A percentile compares a stretch with the other conserved stretches of the same genome.
phyloP scores from a whole-genome alignment of 1,140 invertebrate species.

The Halyomorpha halys region DNA sequence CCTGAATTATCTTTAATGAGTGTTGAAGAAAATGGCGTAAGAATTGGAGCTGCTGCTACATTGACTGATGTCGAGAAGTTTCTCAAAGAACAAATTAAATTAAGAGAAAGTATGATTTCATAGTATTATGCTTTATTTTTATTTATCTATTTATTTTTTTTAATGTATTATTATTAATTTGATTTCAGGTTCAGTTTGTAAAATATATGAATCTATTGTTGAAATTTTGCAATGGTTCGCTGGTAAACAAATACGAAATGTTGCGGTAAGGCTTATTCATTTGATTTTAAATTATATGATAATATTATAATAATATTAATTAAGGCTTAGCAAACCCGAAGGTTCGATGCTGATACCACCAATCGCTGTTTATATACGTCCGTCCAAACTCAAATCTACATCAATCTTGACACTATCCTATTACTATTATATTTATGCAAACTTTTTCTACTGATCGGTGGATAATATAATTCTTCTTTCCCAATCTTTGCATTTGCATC shows the following conservation, averaged over 20 bases:
- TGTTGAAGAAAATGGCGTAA: conserved; percentile 47
- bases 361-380: too few species aligned
- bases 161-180: background rate
- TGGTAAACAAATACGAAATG: conserved; percentile 84
- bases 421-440: too few species aligned
- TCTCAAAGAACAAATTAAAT: conserved; percentile 21
- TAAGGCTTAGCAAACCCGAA: background rate
- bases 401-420: too few species aligned
- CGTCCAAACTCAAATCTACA: too few species aligned
- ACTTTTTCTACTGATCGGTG: too few species aligned
- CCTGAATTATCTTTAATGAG: conserved; percentile 52
- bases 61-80: conserved; percentile 56
- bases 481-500: too few species aligned
- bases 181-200: conserved; percentile 46
- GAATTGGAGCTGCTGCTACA: conserved; percentile 71
- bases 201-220: conserved; percentile 59
- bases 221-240: conserved; percentile 92
- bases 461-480: too few species aligned
- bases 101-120: conserved; percentile 38
- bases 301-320: too few species aligned
- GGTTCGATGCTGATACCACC: background rate
- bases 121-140: background rate
- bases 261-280: conserved; percentile 47
- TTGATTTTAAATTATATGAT: too few species aligned
- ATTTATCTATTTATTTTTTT: background rate